Conservation (phyloP, 2,797 vertebrate genomes). For the Momotus momota region DNA sequence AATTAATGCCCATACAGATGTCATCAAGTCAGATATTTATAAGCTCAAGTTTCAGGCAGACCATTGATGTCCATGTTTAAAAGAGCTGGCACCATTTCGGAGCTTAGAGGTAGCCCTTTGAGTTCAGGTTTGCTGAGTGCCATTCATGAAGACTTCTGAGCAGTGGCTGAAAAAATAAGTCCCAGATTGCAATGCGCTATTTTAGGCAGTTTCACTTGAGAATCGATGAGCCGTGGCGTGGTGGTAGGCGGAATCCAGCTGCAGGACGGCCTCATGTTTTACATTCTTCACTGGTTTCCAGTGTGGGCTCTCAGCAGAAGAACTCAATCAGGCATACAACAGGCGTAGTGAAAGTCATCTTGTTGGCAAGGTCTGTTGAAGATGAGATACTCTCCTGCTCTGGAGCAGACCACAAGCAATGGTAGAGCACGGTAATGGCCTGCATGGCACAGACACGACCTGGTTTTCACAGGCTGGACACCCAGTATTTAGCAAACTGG, state of each 20-base stretch:
- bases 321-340: rapidly evolving
- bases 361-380: background rate
- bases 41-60: background rate
- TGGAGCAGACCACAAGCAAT: background rate
- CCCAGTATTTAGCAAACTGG: background rate
- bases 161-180: background rate
- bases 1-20: background rate
- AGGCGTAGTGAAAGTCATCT: background rate
- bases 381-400: background rate
- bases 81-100: background rate
- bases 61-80: background rate
- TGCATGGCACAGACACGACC: background rate
- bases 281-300: background rate
- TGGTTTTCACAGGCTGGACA: background rate
- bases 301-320: background rate
- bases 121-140: background rate
- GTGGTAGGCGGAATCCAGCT: background rate
- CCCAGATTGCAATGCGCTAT: background rate
- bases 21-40: background rate
- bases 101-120: background rate
- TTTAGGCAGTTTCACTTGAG: background rate
- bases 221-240: background rate
- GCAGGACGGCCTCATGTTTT: background rate
- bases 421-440: background rate
- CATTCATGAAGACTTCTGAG: background rate